phyloP scores from a whole-genome alignment of 2,797 vertebrate genomes.

The Syngnathus rostellatus region DNA sequence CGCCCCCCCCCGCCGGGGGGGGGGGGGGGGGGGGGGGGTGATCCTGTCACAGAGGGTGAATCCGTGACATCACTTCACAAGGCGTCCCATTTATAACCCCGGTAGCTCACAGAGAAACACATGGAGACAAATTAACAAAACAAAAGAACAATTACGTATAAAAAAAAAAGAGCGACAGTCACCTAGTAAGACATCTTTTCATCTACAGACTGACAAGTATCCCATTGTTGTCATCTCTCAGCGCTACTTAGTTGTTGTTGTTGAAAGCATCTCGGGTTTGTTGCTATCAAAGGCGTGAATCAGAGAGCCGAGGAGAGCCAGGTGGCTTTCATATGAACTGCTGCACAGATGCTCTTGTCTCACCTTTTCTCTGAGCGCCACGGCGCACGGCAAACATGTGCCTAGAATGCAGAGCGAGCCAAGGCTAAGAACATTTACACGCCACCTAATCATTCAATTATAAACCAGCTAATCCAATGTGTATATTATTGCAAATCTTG shows the following conservation, averaged over 20 bases:
- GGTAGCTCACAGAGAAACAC: conserved; percentile 47
- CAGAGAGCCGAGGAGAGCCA: conserved; percentile 59
- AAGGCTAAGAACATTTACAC: conserved; percentile 40
- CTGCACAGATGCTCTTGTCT: conserved; percentile 55
- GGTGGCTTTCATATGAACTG: conserved; percentile 67
- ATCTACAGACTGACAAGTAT: conserved; percentile 71
- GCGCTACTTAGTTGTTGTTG: conserved; percentile 62
- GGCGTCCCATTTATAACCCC: conserved; percentile 54
- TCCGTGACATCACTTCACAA: conserved; percentile 52
- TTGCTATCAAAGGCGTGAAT: conserved; percentile 69
- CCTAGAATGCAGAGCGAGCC: conserved; percentile 34
- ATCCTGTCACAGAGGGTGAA: conserved; percentile 37
- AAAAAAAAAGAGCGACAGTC: conserved; percentile 32
- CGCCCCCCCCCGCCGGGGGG: too few relatives aligned
- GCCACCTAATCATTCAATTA: conserved; percentile 62
- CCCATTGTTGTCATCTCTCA: conserved; percentile 65
- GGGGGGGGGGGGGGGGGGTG: conserved; percentile 33
- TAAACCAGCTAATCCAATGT: conserved; percentile 60
- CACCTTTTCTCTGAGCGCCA: conserved; percentile 60
- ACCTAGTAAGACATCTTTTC: conserved; percentile 68
- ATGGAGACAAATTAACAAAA: conserved; percentile 45
- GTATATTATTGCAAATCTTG: conserved; percentile 60
- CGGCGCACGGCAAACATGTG: conserved; percentile 38
- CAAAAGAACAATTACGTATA: conserved; percentile 37
- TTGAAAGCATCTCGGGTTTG: conserved; percentile 62